Percentiles rank a stretch among this genome's conserved stretches.
These are phyloP conservation scores for Acromyrmex charruanus DNA, from an alignment of 1,140 invertebrate genomes.

Conservation along the genomic window DNA sequence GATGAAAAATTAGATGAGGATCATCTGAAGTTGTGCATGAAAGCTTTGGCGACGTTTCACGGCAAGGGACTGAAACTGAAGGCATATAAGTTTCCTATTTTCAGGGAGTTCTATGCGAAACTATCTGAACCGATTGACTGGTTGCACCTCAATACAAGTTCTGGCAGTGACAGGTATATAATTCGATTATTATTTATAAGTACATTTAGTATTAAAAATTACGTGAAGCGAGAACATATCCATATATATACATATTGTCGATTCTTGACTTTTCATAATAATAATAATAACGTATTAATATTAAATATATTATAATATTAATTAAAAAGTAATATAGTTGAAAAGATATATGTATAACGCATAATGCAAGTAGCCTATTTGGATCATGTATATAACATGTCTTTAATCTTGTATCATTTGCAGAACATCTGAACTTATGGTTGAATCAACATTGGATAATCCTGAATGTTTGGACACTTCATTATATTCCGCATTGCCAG, in stretches of 20 bases:
- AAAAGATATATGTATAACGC: background rate
- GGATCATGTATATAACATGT: background rate
- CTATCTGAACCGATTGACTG: slow-evolving; percentile 58
- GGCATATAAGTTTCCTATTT: slow-evolving; percentile 66
- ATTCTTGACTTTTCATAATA: background rate
- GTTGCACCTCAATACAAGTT: background rate
- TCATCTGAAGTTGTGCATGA: slow-evolving; percentile 76
- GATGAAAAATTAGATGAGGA: slow-evolving; percentile 58
- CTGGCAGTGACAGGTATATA: background rate
- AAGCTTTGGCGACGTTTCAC: slow-evolving; percentile 79
- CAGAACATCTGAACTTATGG: slow-evolving; percentile 30
- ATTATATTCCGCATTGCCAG: slow-evolving; percentile 8
- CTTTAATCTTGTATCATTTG: slow-evolving; percentile 11
- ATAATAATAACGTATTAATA: slow-evolving; percentile 4
- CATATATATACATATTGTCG: background rate
- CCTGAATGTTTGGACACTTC: slow-evolving; percentile 23
- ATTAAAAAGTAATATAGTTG: background rate
- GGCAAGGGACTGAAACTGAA: slow-evolving; percentile 75
- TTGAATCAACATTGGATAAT: background rate
- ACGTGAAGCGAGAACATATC: background rate
- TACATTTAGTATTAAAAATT: background rate
- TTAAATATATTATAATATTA: background rate
- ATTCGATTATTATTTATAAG: background rate
- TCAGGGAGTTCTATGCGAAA: slow-evolving; percentile 77
- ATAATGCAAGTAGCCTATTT: background rate